These are phyloP conservation scores for Abrostola tripartita DNA, from an alignment of 2,888 invertebrate species.

Conservation along the genomic window DNA sequence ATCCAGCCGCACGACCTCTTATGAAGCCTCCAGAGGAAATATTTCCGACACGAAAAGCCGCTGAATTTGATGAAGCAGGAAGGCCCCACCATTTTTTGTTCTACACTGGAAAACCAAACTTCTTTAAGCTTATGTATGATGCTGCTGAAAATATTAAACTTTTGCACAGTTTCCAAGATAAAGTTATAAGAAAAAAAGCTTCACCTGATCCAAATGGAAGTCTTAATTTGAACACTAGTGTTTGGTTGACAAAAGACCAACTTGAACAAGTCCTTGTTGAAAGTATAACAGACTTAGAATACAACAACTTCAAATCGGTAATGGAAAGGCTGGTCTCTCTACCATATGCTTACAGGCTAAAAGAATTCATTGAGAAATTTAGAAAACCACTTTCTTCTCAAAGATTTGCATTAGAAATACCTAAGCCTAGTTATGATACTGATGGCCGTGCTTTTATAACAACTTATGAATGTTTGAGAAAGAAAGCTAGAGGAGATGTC, in stretches of 20 bases:
- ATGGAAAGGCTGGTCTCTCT: slow-evolving; percentile 92
- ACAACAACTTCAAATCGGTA: slow-evolving; percentile 91
- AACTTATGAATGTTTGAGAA: slow-evolving; percentile 92
- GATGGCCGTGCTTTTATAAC: slow-evolving; percentile 92
- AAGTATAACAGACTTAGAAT: slow-evolving; percentile 90
- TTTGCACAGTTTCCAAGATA: slow-evolving; percentile 91
- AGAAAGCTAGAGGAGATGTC: slow-evolving; percentile 92
- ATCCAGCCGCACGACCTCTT: slow-evolving; percentile 94
- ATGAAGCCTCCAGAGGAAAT: slow-evolving; percentile 97
- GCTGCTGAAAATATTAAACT: slow-evolving; percentile 91
- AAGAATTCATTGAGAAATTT: slow-evolving; percentile 92
- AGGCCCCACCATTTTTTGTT: slow-evolving; percentile 97
- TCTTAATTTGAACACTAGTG: slow-evolving; percentile 76
- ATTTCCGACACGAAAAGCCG: slow-evolving; percentile 94
- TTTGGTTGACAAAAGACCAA: slow-evolving; percentile 91
- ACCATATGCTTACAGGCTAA: slow-evolving; percentile 91
- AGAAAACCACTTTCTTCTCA: slow-evolving; percentile 89
- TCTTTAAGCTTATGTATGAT: slow-evolving; percentile 94
- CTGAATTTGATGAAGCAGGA: slow-evolving; percentile 96
- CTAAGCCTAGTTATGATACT: slow-evolving; percentile 91
- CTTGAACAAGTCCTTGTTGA: slow-evolving; percentile 91
- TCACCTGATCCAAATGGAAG: slow-evolving; percentile 88
- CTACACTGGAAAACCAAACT: slow-evolving; percentile 96
- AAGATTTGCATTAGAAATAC: slow-evolving; percentile 89
- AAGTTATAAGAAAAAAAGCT: slow-evolving; percentile 89